Evolutionary conservation across 2,797 vertebrate genomes (phyloP).

Genomic region (Petrocephalus sullivani): DNA sequence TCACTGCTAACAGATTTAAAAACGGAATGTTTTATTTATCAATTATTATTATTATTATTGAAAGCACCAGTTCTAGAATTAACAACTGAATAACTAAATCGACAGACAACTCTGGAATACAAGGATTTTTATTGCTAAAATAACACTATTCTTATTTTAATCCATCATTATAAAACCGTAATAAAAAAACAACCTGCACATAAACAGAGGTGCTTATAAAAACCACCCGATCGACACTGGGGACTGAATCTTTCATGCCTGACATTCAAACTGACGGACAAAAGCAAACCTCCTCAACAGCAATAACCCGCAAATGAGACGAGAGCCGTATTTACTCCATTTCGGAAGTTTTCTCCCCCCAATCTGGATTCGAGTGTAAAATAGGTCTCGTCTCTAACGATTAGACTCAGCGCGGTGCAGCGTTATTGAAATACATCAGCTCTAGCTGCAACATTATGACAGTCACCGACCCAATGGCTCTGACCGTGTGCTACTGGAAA

Average conservation of each 20-base stretch:
- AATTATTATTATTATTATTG: not conserved
- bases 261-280: not conserved
- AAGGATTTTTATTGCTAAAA: not conserved
- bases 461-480: not conserved
- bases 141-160: not conserved
- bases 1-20: not conserved
- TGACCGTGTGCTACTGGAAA: slow-evolving; percentile 10
- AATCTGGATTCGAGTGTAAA: not conserved
- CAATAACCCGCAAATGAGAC: not conserved
- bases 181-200: not conserved
- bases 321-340: not conserved
- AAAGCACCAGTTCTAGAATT: not conserved
- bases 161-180: not conserved
- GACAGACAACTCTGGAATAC: not conserved
- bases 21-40: not conserved
- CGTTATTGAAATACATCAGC: not conserved
- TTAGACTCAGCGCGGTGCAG: not conserved
- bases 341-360: not conserved
- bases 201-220: not conserved
- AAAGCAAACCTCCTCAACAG: not conserved
- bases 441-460: not conserved
- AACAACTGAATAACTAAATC: not conserved
- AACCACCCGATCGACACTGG: not conserved
- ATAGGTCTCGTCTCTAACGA: slow-evolving; percentile 6
- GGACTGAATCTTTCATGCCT: not conserved